These are phyloP conservation scores for Cyanistes caeruleus DNA, from an alignment of 2,113 vertebrate genomes.

Conservation along the genomic window DNA sequence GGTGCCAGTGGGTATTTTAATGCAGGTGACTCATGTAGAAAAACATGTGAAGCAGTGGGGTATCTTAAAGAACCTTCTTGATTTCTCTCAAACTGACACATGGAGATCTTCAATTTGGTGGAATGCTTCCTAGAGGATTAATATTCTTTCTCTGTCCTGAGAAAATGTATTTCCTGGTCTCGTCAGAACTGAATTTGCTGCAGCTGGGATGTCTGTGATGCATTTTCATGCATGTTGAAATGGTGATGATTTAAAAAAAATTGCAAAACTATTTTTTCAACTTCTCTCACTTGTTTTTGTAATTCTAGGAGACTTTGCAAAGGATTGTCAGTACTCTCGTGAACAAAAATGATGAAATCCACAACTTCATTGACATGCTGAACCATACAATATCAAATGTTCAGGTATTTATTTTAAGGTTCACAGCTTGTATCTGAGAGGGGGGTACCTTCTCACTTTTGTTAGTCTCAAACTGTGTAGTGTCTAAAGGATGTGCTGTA, in stretches of 20 bases:
- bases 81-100: neutral
- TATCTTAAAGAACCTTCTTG: neutral
- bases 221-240: neutral
- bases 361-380: slow-evolving; percentile 87
- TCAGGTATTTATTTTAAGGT: slow-evolving; percentile 78
- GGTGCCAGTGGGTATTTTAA: neutral
- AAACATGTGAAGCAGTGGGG: neutral
- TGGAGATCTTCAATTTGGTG: neutral
- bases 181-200: neutral
- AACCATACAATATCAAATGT: slow-evolving; percentile 82
- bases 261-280: neutral
- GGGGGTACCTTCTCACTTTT: neutral
- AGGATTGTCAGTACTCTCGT: slow-evolving; percentile 90
- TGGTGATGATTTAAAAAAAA: neutral
- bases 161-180: neutral
- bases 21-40: neutral
- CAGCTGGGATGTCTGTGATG: neutral
- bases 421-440: neutral
- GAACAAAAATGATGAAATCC: slow-evolving; percentile 92
- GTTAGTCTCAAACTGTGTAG: neutral
- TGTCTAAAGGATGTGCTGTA: neutral
- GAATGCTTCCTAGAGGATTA: neutral
- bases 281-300: neutral
- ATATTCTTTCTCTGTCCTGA: neutral
- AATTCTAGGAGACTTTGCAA: slow-evolving; percentile 86